A percentile compares a stretch with the other conserved stretches of the same genome.
Evolutionary conservation across 53 echinoderm and acorn worm species (phyloP).

Genomic region (Henricia sp.): DNA sequence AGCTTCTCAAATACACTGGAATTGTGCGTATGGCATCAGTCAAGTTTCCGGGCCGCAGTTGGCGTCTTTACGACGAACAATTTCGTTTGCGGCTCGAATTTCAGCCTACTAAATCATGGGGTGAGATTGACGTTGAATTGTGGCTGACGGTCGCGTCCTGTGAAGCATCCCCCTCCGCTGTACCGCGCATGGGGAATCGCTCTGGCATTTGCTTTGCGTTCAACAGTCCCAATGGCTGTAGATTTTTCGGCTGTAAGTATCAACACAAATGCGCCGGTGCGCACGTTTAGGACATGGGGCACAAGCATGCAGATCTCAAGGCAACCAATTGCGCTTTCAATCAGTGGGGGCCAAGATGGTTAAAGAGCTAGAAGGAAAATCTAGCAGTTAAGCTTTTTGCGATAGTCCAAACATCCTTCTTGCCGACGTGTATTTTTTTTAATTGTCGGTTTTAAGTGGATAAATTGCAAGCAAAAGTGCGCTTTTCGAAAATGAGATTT

Average conservation of each 20-base stretch:
- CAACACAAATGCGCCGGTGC: constrained; percentile 20
- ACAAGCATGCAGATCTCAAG: neutral
- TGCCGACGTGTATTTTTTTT: no score
- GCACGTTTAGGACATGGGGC: neutral
- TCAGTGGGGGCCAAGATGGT: neutral
- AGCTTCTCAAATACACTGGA: constrained; percentile 52
- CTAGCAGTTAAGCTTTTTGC: no score
- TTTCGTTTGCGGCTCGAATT: constrained; percentile 32
- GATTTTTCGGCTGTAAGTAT: neutral
- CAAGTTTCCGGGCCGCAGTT: constrained; percentile 22
- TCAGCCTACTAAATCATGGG: constrained; percentile 30
- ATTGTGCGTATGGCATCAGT: constrained; percentile 10
- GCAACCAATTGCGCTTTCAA: neutral
- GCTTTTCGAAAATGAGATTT: no score
- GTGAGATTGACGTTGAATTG: constrained; percentile 40
- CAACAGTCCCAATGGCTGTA: constrained; percentile 1
- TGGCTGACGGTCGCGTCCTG: constrained; percentile 43
- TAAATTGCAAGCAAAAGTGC: no score
- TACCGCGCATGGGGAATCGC: neutral
- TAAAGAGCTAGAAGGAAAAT: no score
- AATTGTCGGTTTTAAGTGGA: no score
- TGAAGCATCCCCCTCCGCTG: neutral
- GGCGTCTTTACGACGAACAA: constrained; percentile 50
- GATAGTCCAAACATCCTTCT: no score
- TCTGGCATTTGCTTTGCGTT: constrained; percentile 28